These are phyloP conservation scores for Aspidoscelis tigris DNA, from an alignment of 2,113 vertebrate genomes.

Conservation along the genomic window DNA sequence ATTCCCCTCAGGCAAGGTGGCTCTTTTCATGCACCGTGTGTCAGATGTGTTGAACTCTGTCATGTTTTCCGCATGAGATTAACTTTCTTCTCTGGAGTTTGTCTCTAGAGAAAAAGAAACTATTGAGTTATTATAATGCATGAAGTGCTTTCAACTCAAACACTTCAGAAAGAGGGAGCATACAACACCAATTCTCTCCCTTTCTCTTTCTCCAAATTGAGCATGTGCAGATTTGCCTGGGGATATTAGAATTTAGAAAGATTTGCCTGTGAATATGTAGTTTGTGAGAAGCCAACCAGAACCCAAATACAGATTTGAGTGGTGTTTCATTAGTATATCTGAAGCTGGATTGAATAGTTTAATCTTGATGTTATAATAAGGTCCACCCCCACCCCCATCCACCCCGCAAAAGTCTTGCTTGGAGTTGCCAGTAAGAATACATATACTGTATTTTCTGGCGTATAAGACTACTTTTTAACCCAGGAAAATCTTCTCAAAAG, in stretches of 20 bases:
- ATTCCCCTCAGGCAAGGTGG: too few relatives aligned
- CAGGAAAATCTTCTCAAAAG: too few relatives aligned
- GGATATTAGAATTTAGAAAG: background rate
- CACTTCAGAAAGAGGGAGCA: too few relatives aligned
- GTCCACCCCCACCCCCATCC: too few relatives aligned
- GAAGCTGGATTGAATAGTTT: slow-evolving; percentile 28
- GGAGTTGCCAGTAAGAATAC: slow-evolving; percentile 56
- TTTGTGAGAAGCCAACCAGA: background rate
- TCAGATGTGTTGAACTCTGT: background rate
- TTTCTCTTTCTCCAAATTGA: background rate
- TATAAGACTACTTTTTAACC: too few relatives aligned
- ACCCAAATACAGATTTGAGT: slow-evolving; percentile 1
- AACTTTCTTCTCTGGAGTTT: background rate
- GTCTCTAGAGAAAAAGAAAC: background rate
- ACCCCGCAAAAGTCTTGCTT: slow-evolving; percentile 48
- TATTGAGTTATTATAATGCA: too few relatives aligned
- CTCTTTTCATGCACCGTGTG: background rate
- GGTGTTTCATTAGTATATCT: background rate
- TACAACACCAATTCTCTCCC: background rate
- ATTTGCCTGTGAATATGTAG: background rate
- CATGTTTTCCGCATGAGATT: too few relatives aligned
- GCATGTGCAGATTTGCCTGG: background rate
- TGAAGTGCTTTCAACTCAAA: too few relatives aligned
- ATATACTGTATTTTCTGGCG: background rate
- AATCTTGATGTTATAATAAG: slow-evolving; percentile 54